Percentiles rank a stretch among this genome's conserved stretches.
Evolutionary conservation across 1,140 invertebrate species (phyloP).

Genomic region (Zaprionus davidi): DNA sequence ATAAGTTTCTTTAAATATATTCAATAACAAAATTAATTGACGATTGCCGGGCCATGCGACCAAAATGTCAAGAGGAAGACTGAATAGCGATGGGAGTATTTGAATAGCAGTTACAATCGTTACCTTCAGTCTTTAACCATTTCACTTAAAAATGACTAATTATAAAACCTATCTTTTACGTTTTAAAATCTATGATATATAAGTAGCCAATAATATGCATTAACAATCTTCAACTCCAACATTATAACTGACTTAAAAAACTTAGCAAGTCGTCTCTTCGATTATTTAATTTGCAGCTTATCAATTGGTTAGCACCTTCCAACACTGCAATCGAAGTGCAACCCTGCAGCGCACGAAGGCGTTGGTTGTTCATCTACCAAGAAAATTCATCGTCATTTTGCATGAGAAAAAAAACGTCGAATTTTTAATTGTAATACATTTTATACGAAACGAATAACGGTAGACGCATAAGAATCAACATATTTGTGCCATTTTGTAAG

Average conservation of each 20-base stretch:
- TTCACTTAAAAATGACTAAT: not conserved
- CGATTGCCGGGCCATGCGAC: conserved; percentile 57
- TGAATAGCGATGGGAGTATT: not conserved
- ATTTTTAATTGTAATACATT: conserved; percentile 75
- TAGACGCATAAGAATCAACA: conserved; percentile 71
- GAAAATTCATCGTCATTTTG: conserved; percentile 78
- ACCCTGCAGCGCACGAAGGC: conserved; percentile 65
- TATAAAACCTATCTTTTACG: not conserved
- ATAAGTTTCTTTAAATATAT: not conserved
- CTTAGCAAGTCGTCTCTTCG: not conserved
- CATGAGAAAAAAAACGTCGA: conserved; percentile 79
- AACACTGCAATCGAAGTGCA: conserved; percentile 35
- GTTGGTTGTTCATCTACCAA: conserved; percentile 78
- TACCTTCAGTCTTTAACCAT: not conserved
- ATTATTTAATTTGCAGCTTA: not conserved
- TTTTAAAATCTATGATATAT: not conserved
- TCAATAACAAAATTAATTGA: not conserved
- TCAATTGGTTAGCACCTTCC: conserved; percentile 1
- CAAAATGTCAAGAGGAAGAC: conserved; percentile 24
- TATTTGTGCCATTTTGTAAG: conserved; percentile 80
- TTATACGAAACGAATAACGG: conserved; percentile 68
- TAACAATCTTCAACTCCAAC: not conserved
- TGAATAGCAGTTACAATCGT: not conserved
- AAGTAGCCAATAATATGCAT: not conserved
- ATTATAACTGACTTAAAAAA: not conserved